Evolutionary conservation across 2,888 invertebrate genomes (phyloP).

Genomic region (Hyposoter dolosus): DNA sequence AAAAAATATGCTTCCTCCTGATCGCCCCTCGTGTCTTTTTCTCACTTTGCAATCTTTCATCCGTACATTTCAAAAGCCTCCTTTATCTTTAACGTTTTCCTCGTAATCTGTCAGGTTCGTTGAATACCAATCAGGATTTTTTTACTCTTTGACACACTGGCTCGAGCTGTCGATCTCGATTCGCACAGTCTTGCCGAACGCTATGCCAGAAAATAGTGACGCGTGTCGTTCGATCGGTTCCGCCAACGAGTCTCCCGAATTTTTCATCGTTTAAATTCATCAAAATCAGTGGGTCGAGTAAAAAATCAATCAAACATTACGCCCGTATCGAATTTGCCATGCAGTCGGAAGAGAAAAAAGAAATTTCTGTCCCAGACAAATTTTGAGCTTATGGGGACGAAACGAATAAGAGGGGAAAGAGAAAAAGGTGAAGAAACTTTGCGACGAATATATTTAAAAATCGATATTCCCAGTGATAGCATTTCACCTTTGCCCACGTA

Average conservation of each 20-base stretch:
- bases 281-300: too few relatives aligned
- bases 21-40: conserved; percentile 29
- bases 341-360: too few relatives aligned
- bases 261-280: too few relatives aligned
- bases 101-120: conserved; percentile 13
- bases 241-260: too few relatives aligned
- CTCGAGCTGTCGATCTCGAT: background rate
- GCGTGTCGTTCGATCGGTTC: too few relatives aligned
- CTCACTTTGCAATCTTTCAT: conserved; percentile 32
- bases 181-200: background rate
- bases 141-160: background rate
- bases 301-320: too few relatives aligned
- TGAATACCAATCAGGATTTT: background rate
- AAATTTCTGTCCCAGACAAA: background rate
- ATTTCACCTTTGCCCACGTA: conserved; percentile 41
- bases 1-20: conserved; percentile 37
- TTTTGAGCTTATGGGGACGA: background rate
- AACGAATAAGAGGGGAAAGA: background rate
- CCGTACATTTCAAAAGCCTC: background rate
- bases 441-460: conserved; percentile 22
- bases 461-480: conserved; percentile 26
- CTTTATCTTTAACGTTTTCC: background rate
- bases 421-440: conserved; percentile 19
- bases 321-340: too few relatives aligned
- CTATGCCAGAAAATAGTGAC: too few relatives aligned